Base-by-base conservation (phyloP, 2,888 invertebrate genomes). In the Spatulosminthurus flaviceps region DNA sequence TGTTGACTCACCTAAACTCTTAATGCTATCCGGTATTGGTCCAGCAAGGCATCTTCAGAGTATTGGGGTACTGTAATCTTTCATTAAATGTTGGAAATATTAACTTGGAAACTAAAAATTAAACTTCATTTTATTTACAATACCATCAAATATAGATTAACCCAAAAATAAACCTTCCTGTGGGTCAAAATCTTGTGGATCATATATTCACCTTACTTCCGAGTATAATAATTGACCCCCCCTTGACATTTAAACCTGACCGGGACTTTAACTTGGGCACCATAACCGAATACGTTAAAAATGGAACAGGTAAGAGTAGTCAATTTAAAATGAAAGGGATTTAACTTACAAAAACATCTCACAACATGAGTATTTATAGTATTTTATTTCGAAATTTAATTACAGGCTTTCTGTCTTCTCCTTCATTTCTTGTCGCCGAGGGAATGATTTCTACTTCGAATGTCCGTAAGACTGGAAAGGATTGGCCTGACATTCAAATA, bases 251-350 rank as follows among this genome's bases (percentile, higher is more conserved):
- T n/a, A 70, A 70, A 19, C 41, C 42, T 0, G 70, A 70, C 34
- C 0, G 70, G 4, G 70, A 70, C 41, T 34, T 42, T 21, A 22
- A 42, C 4, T 41, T 70, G n/a, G 70, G 70, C 5, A 42, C 70
- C 2, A 4, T 70, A 41, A n/a, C 70, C n/a, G 70, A 70, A 41
- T 70, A 34, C 22, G 41, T 70, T 70, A 0, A 16, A 7, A 70
- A 70, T 70, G 70, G 70, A 41, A 70, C 70, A 11, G 70, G 70
- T 70, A 28, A 13, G 69, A n/a, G n/a, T n/a, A n/a, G n/a, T n/a
- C n/a, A n/a, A n/a, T n/a, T n/a, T n/a, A n/a, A n/a, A n/a, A n/a
- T 21, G 21, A 64, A 64, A 64, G 19, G 21, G 22, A 21, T 7
- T 60, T 4, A 21, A 21, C 2, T 13, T 21, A 60, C 22, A 21